phyloP scores from a whole-genome alignment of 2,797 vertebrate genomes.

The Nannoperca australis region DNA sequence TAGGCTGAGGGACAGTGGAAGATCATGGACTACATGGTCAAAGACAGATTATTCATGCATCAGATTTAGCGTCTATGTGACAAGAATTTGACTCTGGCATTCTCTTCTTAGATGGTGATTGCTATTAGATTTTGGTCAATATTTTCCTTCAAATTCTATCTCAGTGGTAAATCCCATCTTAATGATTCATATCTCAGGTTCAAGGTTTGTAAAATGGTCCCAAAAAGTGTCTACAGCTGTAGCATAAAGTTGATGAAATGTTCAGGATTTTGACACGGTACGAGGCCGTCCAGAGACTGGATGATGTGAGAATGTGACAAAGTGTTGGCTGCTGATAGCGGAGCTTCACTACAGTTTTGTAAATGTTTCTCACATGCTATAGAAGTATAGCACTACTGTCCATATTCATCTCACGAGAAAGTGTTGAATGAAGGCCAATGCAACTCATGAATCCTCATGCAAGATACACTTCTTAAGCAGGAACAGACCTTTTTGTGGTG shows the following conservation, averaged over 20 bases:
- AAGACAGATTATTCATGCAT: background rate
- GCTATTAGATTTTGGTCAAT: background rate
- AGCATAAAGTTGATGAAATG: constrained; percentile 51
- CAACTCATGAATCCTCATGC: constrained; percentile 70
- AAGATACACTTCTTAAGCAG: constrained; percentile 60
- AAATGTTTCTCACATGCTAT: constrained; percentile 39
- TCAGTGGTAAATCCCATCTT: background rate
- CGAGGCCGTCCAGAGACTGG: constrained; percentile 47
- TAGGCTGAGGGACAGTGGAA: constrained; percentile 27
- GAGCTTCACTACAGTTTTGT: constrained; percentile 44
- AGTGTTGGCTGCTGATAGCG: constrained; percentile 40
- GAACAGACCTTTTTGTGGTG: constrained; percentile 63
- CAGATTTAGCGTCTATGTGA: background rate
- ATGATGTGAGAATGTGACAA: constrained; percentile 54
- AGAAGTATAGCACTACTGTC: constrained; percentile 40
- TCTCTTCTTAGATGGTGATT: background rate
- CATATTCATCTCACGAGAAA: constrained; percentile 52
- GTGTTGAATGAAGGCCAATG: constrained; percentile 67
- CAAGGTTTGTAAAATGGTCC: constrained; percentile 23
- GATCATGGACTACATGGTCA: constrained; percentile 18
- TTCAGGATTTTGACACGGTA: constrained; percentile 52
- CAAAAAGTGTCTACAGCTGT: constrained; percentile 27
- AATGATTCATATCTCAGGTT: constrained; percentile 41
- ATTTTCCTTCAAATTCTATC: constrained; percentile 3
- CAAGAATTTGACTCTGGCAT: background rate